Percentiles rank a stretch among this genome's conserved stretches.
These are phyloP conservation scores for Heterodera filipjevi DNA, from an alignment of 2,888 invertebrate genomes.

Conservation along the genomic window DNA sequence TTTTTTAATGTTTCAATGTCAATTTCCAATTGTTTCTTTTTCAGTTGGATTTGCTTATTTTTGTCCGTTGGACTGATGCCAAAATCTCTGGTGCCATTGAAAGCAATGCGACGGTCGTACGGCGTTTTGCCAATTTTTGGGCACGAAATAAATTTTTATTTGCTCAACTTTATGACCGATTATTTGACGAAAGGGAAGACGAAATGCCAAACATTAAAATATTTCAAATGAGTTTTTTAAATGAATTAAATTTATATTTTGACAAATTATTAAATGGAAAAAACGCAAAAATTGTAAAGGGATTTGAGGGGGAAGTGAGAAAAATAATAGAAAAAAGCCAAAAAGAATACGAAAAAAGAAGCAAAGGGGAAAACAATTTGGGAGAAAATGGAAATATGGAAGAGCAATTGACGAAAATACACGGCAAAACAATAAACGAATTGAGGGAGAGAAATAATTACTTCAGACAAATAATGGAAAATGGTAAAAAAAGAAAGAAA, in stretches of 20 bases:
- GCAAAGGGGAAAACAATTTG: not conserved
- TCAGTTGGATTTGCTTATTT: not conserved
- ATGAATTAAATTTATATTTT: constrained; percentile 1
- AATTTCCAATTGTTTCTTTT: not conserved
- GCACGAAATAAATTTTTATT: not conserved
- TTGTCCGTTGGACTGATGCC: not conserved
- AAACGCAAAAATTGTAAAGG: not conserved
- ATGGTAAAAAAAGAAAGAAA: no score
- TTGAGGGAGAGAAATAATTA: no score
- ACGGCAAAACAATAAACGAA: not conserved
- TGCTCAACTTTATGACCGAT: not conserved
- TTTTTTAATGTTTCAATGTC: not conserved
- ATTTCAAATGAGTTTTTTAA: not conserved
- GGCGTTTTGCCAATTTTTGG: not conserved
- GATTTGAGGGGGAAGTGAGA: not conserved
- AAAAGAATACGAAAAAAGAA: not conserved
- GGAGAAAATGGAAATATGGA: not conserved
- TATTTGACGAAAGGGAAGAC: not conserved
- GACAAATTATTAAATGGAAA: not conserved
- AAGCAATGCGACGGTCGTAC: not conserved
- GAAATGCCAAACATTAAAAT: constrained; percentile 4
- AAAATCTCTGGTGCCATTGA: not conserved
- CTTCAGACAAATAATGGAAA: no score
- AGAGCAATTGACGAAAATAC: not conserved
- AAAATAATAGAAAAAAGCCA: not conserved